These are phyloP conservation scores for Thecocarcelia acutangulata DNA, from an alignment of 2,888 invertebrate species.

Conservation along the genomic window DNA sequence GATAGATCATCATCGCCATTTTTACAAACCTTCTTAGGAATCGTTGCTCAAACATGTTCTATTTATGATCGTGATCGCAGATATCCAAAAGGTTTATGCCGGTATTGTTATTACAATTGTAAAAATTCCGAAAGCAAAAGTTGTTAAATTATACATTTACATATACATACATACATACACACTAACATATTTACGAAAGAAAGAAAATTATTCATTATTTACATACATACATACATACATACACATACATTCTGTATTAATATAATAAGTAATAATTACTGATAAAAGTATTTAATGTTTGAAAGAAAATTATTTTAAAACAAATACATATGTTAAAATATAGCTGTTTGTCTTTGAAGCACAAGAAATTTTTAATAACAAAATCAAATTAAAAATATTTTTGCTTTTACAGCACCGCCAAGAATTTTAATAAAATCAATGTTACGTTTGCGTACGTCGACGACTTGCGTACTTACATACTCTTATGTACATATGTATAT, in stretches of 20 bases:
- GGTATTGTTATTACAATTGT: conserved; percentile 51
- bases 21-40: conserved; percentile 34
- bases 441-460: neutral
- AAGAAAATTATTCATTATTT: neutral
- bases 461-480: too few relatives aligned
- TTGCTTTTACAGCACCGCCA: neutral
- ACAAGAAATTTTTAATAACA: conserved; percentile 41
- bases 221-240: too few relatives aligned
- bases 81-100: conserved; percentile 22
- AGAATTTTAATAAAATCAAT: neutral
- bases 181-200: conserved; percentile 33
- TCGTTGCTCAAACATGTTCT: conserved; percentile 33
- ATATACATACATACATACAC: too few relatives aligned
- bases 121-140: conserved; percentile 47
- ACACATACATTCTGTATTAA: too few relatives aligned
- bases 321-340: conserved; percentile 4
- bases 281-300: neutral
- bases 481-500: too few relatives aligned
- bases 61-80: neutral
- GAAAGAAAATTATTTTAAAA: conserved; percentile 27
- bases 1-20: conserved; percentile 37
- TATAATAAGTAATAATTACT: too few relatives aligned
- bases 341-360: conserved; percentile 51
- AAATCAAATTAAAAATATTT: conserved; percentile 3
- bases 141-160: conserved; percentile 51